A percentile compares a stretch with the other conserved stretches of the same genome.
Conservation (phyloP, 1,140 invertebrate species). For the Drosophila dunni region DNA sequence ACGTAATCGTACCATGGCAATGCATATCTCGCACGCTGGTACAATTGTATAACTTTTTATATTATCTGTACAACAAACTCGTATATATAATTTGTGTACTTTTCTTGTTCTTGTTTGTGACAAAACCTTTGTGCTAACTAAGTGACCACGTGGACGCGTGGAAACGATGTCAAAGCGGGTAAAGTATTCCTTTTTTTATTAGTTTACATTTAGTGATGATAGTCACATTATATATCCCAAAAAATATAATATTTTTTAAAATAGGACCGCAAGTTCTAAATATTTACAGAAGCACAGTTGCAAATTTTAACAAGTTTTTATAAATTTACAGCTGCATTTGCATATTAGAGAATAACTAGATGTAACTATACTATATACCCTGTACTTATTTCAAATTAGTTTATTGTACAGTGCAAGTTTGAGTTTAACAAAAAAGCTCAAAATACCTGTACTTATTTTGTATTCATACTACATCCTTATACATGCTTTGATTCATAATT, state of each 20-base stretch:
- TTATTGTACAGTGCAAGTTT: background rate
- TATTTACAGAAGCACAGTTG: conserved; percentile 34
- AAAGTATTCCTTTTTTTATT: conserved; percentile 60
- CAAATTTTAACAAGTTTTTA: conserved; percentile 51
- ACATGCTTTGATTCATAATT: background rate
- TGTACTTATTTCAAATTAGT: background rate
- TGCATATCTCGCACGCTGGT: conserved; percentile 26
- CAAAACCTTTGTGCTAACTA: conserved; percentile 44
- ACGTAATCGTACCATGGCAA: conserved; percentile 38
- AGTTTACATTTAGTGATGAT: background rate
- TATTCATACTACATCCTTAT: background rate
- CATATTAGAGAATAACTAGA: too few relatives aligned
- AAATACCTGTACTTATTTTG: background rate
- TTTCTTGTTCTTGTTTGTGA: conserved; percentile 39
- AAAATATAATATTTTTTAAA: conserved; percentile 69
- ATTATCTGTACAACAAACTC: background rate
- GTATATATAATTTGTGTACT: conserved; percentile 58
- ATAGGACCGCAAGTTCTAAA: conserved; percentile 21
- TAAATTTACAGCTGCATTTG: conserved; percentile 38
- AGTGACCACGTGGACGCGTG: conserved; percentile 64
- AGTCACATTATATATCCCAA: conserved; percentile 52
- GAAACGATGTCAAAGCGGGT: conserved; percentile 55
- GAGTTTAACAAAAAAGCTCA: too few relatives aligned
- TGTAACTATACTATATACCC: background rate
- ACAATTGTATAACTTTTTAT: conserved; percentile 44